These are phyloP conservation scores for Circaetus gallicus DNA, from an alignment of 2,113 vertebrate species.

Conservation along the genomic window DNA sequence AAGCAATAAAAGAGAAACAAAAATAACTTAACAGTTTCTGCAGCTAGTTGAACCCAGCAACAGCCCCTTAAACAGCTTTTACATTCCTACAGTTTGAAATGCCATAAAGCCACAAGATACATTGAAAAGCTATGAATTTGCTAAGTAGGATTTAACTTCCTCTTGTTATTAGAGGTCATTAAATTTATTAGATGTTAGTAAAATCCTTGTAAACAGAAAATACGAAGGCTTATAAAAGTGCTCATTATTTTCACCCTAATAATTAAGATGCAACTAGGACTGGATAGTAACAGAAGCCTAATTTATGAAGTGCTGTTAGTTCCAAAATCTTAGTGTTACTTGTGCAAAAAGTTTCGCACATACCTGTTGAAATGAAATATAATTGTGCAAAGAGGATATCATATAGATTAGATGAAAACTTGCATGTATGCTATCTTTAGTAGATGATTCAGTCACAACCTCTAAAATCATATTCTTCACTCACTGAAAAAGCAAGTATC, in stretches of 20 bases:
- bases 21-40: slow-evolving; percentile 65
- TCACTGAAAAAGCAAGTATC: slow-evolving; percentile 27
- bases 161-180: slow-evolving; percentile 69
- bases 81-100: slow-evolving; percentile 24
- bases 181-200: slow-evolving; percentile 68
- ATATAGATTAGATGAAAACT: slow-evolving; percentile 16
- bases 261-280: slow-evolving; percentile 61
- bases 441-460: neutral
- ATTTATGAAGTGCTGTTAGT: slow-evolving; percentile 58
- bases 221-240: slow-evolving; percentile 65
- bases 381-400: slow-evolving; percentile 2
- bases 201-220: slow-evolving; percentile 74
- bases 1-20: slow-evolving; percentile 73
- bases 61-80: slow-evolving; percentile 58
- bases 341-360: slow-evolving; percentile 38
- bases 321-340: slow-evolving; percentile 11
- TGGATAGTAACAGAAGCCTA: slow-evolving; percentile 39
- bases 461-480: slow-evolving; percentile 26
- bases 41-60: slow-evolving; percentile 55
- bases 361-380: slow-evolving; percentile 44
- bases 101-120: slow-evolving; percentile 63
- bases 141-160: slow-evolving; percentile 70
- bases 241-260: slow-evolving; percentile 58
- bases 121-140: slow-evolving; percentile 70
- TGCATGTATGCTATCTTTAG: neutral